Evolutionary conservation across 1,140 invertebrate genomes (phyloP).

Genomic region (Globodera ellingtonae): DNA sequence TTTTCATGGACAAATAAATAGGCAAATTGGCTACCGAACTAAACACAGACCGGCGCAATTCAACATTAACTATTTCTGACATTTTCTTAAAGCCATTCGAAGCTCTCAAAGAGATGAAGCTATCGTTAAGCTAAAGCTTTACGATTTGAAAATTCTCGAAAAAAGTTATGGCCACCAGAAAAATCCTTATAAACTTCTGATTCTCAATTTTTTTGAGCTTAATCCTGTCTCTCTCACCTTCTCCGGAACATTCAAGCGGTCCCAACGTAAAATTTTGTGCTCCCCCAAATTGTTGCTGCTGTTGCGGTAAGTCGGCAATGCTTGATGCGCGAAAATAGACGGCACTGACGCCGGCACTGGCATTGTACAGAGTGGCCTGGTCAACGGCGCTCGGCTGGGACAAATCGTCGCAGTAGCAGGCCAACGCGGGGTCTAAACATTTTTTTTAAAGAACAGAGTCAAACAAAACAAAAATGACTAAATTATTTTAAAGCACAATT

Average conservation of each 20-base stretch:
- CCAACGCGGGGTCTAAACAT: neutral
- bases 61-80: too few relatives aligned
- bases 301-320: neutral
- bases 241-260: slow-evolving; percentile 13
- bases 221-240: slow-evolving; percentile 6
- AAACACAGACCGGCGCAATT: too few relatives aligned
- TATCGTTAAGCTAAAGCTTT: too few relatives aligned
- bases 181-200: too few relatives aligned
- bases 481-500: neutral
- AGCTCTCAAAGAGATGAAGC: too few relatives aligned
- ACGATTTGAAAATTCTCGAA: too few relatives aligned
- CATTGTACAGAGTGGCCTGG: slow-evolving; percentile 13
- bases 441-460: neutral
- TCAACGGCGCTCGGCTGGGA: slow-evolving; percentile 12
- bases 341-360: slow-evolving; percentile 4
- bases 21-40: too few relatives aligned
- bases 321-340: slow-evolving; percentile 15
- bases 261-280: slow-evolving; percentile 22
- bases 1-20: too few relatives aligned
- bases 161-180: too few relatives aligned
- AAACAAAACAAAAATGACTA: neutral
- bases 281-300: neutral
- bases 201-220: too few relatives aligned
- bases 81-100: too few relatives aligned
- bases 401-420: slow-evolving; percentile 12